Base-by-base conservation (phyloP, 2,797 vertebrate species). In the Arctocebus calabarensis region DNA sequence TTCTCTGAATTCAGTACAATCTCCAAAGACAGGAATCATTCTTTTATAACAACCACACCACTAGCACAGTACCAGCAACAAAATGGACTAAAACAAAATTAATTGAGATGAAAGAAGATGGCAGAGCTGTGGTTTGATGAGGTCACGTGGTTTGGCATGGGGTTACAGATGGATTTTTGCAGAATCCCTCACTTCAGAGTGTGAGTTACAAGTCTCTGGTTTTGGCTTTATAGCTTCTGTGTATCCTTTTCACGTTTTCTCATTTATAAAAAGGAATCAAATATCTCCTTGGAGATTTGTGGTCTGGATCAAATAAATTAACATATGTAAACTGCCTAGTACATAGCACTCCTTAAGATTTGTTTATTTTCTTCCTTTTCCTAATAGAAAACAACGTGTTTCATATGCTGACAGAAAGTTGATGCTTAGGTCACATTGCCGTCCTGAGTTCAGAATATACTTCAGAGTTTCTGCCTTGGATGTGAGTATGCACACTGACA, bases 381-480 rank as follows among this genome's bases (percentile, higher is more conserved):
- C 64, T 90, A 57, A 48, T 17, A 55, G 74, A 89, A 89, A 96
- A 55, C 22, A 85, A 75, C 37, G 2, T 43, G 40, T 75, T 84
- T 90, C 16, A n/a, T 92, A 71, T 84, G 64, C 40, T 25, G 27
- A 48, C 10, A 81, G 45, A 74, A 84, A 45, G 68, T n/a, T 29
- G 29, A 59, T 43, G 52, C 45, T 57, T 40, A n/a, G 29, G 29
- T 75, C 32, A n/a, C 12, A 57, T 10, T 64, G 34, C n/a, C 20
- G 25, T 48, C 64, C 74, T 64, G 62, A 94, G 29, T 89, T 64
- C 43, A 96, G 68, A 83, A 77, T 68, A 79, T 64, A 89, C 66
- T 23, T 57, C 73, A 52, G 32, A 88, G 7, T 89, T 73, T 78
- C 45, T 71, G 83, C 23, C 34, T 79, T 82, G 23, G 40, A 52